Conservation (phyloP, 2,797 vertebrate species). For the Coregonus suidteri region DNA sequence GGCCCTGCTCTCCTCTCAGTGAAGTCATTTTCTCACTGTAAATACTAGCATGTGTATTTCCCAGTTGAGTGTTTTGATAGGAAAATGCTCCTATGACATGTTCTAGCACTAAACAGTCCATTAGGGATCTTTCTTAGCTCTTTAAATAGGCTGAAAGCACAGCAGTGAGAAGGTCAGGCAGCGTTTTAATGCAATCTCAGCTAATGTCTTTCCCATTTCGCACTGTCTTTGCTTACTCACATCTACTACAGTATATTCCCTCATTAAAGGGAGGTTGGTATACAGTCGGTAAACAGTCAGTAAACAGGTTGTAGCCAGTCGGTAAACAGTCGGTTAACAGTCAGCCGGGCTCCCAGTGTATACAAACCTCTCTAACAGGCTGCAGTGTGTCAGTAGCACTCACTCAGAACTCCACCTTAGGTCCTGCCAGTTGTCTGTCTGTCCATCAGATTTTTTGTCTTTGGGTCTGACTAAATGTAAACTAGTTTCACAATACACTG, state of each 20-base stretch:
- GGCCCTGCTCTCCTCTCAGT: slow-evolving; percentile 42
- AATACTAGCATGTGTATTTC: slow-evolving; percentile 51
- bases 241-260: slow-evolving; percentile 56
- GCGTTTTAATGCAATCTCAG: slow-evolving; percentile 33
- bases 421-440: too few relatives aligned
- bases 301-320: slow-evolving; percentile 46
- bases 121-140: slow-evolving; percentile 43
- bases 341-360: slow-evolving; percentile 47
- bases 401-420: background rate
- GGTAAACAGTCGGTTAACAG: slow-evolving; percentile 44
- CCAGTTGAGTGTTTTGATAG: slow-evolving; percentile 57
- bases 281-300: too few relatives aligned
- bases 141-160: slow-evolving; percentile 39
- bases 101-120: slow-evolving; percentile 47
- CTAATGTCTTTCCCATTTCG: slow-evolving; percentile 64
- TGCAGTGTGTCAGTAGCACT: slow-evolving; percentile 61
- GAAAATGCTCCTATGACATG: slow-evolving; percentile 62
- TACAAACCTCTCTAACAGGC: slow-evolving; percentile 32
- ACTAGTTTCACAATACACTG: too few relatives aligned
- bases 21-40: slow-evolving; percentile 56
- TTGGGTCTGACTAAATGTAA: too few relatives aligned
- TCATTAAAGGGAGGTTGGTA: slow-evolving; percentile 39
- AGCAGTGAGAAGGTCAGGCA: slow-evolving; percentile 53
- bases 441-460: background rate
- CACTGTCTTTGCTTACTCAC: slow-evolving; percentile 61